These are phyloP conservation scores for Cataglyphis cursor DNA, from an alignment of 2,888 invertebrate species.

Conservation along the genomic window DNA sequence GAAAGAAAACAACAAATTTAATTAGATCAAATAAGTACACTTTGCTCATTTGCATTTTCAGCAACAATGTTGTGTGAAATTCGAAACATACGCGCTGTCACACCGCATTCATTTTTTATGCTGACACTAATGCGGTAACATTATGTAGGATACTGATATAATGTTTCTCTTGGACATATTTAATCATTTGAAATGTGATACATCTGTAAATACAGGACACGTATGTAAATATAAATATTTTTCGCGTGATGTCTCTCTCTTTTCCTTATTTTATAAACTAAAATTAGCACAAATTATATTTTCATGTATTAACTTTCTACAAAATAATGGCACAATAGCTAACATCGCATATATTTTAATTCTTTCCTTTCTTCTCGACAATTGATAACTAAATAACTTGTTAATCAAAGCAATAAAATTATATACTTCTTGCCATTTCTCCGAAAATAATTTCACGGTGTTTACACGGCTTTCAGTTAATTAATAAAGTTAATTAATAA, in stretches of 20 bases:
- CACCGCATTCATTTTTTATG: background rate
- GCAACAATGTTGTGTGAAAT: constrained; percentile 32
- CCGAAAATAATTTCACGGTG: background rate
- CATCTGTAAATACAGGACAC: background rate
- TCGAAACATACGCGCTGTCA: background rate
- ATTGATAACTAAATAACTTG: background rate
- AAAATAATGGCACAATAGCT: background rate
- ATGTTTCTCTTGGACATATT: constrained; percentile 10
- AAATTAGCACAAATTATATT: constrained; percentile 6
- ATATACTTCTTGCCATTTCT: background rate
- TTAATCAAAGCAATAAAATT: background rate
- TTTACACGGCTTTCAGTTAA: background rate
- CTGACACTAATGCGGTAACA: constrained; percentile 18
- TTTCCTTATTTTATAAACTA: background rate
- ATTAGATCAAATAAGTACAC: background rate
- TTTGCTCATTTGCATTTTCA: constrained; percentile 31
- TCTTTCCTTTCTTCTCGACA: background rate
- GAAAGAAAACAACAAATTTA: background rate
- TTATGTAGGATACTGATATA: background rate
- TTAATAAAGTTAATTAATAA: constrained; percentile 20
- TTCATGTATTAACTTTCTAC: background rate
- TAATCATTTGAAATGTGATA: constrained; percentile 23
- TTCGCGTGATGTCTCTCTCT: background rate
- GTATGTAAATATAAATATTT: background rate
- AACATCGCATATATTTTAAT: background rate